Conservation (phyloP, 2,797 vertebrate species). For the Lophotriccus pileatus region DNA sequence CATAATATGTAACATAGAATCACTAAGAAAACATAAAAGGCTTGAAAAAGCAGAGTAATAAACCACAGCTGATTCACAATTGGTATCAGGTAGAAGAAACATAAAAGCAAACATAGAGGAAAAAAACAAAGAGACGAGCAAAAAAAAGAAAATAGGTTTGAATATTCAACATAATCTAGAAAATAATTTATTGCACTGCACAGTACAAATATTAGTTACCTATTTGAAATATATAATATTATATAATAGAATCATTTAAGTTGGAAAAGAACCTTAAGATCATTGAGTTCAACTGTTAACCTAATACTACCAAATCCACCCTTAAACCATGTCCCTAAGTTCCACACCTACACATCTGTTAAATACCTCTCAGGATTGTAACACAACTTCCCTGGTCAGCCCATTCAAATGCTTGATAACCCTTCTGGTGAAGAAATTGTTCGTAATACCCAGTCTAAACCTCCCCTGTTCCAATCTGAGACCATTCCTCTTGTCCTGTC, state of each 20-base stretch:
- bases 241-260: not conserved
- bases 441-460: not conserved
- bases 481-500: not conserved
- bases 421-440: fast-evolving
- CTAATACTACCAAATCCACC: not conserved
- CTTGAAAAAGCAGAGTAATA: not conserved
- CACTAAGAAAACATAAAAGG: not conserved
- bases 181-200: not conserved
- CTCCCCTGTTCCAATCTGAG: not conserved
- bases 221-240: not conserved
- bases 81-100: not conserved
- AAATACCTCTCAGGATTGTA: not conserved
- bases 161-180: not conserved
- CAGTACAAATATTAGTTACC: not conserved
- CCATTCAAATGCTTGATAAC: not conserved
- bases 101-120: not conserved
- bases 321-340: not conserved
- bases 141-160: not conserved
- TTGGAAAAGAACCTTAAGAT: not conserved
- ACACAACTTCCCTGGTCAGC: not conserved
- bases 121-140: not conserved
- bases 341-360: fast-evolving
- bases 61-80: not conserved
- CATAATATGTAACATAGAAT: not conserved
- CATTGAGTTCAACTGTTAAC: fast-evolving